phyloP scores from a whole-genome alignment of 2,888 invertebrate genomes.

The Odontothrips loti region DNA sequence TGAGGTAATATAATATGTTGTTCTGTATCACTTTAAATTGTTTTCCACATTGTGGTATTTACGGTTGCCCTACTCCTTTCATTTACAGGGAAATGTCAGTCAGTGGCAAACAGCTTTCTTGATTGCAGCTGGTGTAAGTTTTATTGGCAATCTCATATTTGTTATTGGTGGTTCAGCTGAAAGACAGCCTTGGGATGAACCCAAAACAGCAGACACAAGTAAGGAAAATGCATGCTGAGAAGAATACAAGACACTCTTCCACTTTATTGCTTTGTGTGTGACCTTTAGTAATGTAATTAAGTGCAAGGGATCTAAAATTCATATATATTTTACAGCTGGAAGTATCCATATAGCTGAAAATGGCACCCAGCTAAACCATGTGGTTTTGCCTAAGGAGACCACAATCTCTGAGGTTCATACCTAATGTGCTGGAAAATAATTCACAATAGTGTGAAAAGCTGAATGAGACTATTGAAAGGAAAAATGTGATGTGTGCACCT shows the following conservation, averaged over 20 bases:
- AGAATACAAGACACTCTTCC: background rate
- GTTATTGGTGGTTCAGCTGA: conserved; percentile 7
- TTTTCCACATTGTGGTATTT: background rate
- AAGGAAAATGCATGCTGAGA: background rate
- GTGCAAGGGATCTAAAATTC: background rate
- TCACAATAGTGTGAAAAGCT: too few species aligned
- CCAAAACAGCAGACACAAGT: background rate
- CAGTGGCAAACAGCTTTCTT: conserved; percentile 12
- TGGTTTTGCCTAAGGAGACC: too few species aligned
- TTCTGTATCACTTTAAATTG: background rate
- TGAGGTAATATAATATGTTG: conserved; percentile 53
- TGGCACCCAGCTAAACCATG: background rate
- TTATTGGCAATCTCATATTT: background rate
- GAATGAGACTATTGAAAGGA: too few species aligned
- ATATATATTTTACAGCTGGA: background rate
- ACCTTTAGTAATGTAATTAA: too few species aligned
- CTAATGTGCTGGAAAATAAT: too few species aligned
- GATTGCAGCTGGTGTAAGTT: conserved; percentile 12
- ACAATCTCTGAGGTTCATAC: too few species aligned
- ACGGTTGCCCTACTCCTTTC: background rate
- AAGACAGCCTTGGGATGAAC: conserved; percentile 8
- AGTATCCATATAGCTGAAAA: background rate
- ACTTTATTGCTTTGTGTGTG: too few species aligned
- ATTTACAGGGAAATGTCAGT: background rate
- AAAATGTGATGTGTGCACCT: too few species aligned